These are phyloP conservation scores for Micrastur ruficollis DNA, from an alignment of 2,797 vertebrate genomes.

Conservation along the genomic window DNA sequence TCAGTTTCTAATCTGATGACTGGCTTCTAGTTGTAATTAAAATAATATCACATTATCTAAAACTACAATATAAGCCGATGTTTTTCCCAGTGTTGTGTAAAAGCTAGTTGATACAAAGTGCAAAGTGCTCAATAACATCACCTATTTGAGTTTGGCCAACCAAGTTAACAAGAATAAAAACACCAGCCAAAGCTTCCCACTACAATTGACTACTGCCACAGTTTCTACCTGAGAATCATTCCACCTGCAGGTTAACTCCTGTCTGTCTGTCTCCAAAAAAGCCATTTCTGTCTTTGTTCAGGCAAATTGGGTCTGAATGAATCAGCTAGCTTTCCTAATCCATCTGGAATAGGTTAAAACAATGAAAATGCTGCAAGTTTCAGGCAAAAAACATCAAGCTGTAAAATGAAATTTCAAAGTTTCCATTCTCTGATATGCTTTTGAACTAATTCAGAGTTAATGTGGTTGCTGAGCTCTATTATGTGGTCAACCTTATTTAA, in stretches of 20 bases:
- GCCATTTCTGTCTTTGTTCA: not conserved
- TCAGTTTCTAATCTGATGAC: not conserved
- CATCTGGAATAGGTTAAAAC: not conserved
- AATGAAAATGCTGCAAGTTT: not conserved
- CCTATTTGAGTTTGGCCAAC: not conserved
- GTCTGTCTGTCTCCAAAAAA: not conserved
- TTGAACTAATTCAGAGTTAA: not conserved
- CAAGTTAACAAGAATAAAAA: not conserved
- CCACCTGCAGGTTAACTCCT: not conserved
- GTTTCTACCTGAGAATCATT: not conserved
- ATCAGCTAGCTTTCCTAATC: not conserved
- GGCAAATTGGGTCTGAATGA: not conserved
- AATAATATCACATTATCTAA: not conserved
- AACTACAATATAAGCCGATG: not conserved
- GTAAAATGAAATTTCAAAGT: not conserved
- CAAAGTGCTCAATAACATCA: not conserved
- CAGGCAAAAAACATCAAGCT: not conserved
- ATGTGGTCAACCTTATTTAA: not conserved
- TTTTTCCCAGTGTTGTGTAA: not conserved
- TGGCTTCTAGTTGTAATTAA: not conserved
- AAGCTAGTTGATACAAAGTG: not conserved
- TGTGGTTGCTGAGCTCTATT: not conserved
- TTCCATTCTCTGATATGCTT: not conserved
- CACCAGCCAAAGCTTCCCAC: not conserved
- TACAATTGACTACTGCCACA: not conserved